Evolutionary conservation across 1,140 invertebrate species (phyloP).

Genomic region (Dendroctonus valens): DNA sequence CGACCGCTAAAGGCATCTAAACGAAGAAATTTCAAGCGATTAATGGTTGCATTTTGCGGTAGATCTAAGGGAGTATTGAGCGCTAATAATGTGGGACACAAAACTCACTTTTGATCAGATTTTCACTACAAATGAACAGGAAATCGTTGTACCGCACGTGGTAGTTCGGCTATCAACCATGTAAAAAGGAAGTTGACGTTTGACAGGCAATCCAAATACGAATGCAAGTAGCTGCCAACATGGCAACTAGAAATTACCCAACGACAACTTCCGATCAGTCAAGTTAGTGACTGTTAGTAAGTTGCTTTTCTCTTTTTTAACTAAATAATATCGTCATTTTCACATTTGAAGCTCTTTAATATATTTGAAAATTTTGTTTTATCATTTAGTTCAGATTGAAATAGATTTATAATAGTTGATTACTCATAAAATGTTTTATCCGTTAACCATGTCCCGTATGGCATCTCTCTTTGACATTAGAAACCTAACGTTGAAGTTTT

Average conservation of each 20-base stretch:
- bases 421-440: too few species aligned
- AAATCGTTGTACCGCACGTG: conserved; percentile 41
- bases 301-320: too few species aligned
- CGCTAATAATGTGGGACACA: neutral
- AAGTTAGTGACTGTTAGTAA: too few species aligned
- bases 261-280: neutral
- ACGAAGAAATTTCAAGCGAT: conserved; percentile 51
- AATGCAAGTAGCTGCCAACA: neutral
- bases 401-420: too few species aligned
- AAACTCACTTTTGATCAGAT: conserved; percentile 35
- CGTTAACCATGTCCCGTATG: too few species aligned
- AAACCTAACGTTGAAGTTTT: too few species aligned
- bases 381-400: too few species aligned
- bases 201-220: conserved; percentile 1
- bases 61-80: neutral
- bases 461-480: too few species aligned
- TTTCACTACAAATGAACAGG: conserved; percentile 27
- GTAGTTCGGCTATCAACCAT: conserved; percentile 42
- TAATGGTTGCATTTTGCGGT: conserved; percentile 2
- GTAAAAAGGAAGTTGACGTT: conserved; percentile 42
- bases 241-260: neutral
- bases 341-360: too few species aligned
- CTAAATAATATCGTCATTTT: too few species aligned
- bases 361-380: too few species aligned
- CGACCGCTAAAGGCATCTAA: conserved; percentile 85